phyloP scores from a whole-genome alignment of 2,888 invertebrate species.

The Apeira syringaria region DNA sequence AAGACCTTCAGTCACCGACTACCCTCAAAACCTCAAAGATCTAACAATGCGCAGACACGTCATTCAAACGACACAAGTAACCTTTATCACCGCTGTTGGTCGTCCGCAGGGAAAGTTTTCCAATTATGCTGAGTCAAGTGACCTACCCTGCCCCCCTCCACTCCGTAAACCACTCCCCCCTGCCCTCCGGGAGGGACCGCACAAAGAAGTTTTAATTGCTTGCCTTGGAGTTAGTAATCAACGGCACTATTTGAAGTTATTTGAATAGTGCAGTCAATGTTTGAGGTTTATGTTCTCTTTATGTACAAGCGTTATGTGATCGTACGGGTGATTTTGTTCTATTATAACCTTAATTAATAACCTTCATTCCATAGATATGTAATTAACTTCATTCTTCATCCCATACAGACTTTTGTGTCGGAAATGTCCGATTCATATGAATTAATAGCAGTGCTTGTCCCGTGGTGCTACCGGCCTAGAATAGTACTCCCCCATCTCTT shows the following conservation, averaged over 20 bases:
- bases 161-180: conserved; percentile 28
- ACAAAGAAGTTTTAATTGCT: conserved; percentile 83
- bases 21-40: conserved; percentile 28
- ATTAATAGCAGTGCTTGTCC: too few species aligned
- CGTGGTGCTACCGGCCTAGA: too few species aligned
- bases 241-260: conserved; percentile 67
- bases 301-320: background rate
- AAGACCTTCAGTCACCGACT: conserved; percentile 1
- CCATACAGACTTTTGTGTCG: too few species aligned
- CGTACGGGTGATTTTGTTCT: too few species aligned
- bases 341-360: too few species aligned
- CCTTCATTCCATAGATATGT: too few species aligned
- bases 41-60: conserved; percentile 22
- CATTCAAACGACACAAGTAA: conserved; percentile 30
- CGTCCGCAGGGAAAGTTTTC: conserved; percentile 38
- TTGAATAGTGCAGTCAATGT: conserved; percentile 40
- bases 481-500: too few species aligned
- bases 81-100: conserved; percentile 30
- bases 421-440: too few species aligned
- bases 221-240: conserved; percentile 69
- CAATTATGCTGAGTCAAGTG: conserved; percentile 76
- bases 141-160: conserved; percentile 41
- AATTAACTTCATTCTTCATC: too few species aligned
- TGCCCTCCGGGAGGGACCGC: conserved; percentile 48
- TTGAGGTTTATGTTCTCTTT: conserved; percentile 27